A percentile compares a stretch with the other conserved stretches of the same genome.
These are phyloP conservation scores for Carposina sasakii DNA, from an alignment of 1,140 invertebrate genomes.

Conservation along the genomic window DNA sequence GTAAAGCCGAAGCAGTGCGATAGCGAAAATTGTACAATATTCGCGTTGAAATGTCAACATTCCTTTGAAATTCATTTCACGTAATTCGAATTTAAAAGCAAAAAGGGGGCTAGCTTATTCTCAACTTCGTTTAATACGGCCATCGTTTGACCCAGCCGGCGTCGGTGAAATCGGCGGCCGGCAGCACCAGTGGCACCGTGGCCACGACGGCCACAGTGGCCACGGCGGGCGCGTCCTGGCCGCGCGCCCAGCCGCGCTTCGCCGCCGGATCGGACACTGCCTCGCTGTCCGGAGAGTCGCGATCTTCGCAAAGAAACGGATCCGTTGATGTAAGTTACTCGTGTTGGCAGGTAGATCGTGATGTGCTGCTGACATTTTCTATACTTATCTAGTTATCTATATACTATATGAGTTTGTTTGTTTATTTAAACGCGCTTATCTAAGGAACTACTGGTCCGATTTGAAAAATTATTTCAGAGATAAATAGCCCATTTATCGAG, in stretches of 20 bases:
- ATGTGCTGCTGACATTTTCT: too few species aligned
- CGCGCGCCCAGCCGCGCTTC: conserved; percentile 32
- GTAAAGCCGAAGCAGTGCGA: too few species aligned
- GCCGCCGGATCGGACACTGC: conserved; percentile 75
- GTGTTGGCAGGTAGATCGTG: neutral
- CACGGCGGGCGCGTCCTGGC: conserved; percentile 41
- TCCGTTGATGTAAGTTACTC: conserved; percentile 27
- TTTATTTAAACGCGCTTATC: too few species aligned
- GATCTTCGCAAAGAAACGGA: conserved; percentile 74
- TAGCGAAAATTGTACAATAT: too few species aligned
- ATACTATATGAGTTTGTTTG: neutral
- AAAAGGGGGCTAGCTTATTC: too few species aligned
- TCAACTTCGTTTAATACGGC: too few species aligned
- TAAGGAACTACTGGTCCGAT: too few species aligned
- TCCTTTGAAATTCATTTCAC: too few species aligned
- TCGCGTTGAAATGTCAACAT: too few species aligned
- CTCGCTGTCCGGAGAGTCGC: conserved; percentile 79
- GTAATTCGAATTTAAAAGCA: too few species aligned
- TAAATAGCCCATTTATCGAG: too few species aligned
- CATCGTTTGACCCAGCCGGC: conserved; percentile 28
- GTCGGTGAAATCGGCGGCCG: conserved; percentile 43
- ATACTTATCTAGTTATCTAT: neutral
- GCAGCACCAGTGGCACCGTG: conserved; percentile 40
- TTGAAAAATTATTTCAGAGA: too few species aligned
- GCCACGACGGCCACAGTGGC: conserved; percentile 33